Evolutionary conservation across 2,797 vertebrate species (phyloP).

Genomic region (Sciurus vulgaris): DNA sequence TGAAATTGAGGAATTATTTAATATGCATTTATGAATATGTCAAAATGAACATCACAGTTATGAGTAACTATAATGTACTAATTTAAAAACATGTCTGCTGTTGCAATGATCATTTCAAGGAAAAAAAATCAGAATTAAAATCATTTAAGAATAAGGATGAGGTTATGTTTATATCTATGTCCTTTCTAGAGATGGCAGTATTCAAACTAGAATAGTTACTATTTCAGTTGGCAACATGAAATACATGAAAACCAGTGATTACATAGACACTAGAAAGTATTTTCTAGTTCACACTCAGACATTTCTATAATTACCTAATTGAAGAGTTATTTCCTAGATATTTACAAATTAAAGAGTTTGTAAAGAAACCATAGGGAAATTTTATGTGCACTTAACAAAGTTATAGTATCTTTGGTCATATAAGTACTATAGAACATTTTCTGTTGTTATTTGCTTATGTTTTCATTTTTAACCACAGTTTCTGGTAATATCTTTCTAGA

Average conservation of each 20-base stretch:
- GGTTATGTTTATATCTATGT: background rate
- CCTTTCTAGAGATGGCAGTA: background rate
- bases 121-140: background rate
- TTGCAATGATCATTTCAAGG: background rate
- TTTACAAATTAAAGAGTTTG: background rate
- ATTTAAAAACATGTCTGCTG: background rate
- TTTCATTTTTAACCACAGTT: background rate
- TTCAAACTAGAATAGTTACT: background rate
- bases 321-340: background rate
- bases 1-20: no score
- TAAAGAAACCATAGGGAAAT: background rate
- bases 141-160: background rate
- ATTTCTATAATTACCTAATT: background rate
- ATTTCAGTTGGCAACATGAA: background rate
- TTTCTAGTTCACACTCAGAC: background rate
- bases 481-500: background rate
- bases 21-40: no score
- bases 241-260: background rate
- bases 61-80: no score
- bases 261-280: background rate
- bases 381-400: background rate
- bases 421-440: background rate
- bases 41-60: no score
- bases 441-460: background rate
- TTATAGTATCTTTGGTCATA: background rate